Conservation (phyloP, 2,797 vertebrate genomes). For the Discoglossus pictus region DNA sequence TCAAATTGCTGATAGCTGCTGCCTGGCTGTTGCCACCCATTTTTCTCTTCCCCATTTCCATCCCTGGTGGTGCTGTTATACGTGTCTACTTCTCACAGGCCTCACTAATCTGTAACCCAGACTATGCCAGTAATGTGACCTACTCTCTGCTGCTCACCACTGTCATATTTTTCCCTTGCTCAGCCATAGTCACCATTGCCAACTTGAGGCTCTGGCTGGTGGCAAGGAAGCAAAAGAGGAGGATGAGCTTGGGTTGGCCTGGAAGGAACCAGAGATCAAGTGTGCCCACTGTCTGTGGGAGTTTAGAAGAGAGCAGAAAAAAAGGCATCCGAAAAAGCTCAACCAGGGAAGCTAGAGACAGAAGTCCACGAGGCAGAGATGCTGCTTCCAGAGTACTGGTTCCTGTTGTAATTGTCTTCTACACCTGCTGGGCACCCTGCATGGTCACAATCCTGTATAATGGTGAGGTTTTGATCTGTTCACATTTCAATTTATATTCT, state of each 20-base stretch:
- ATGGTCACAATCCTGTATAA: slow-evolving; percentile 81
- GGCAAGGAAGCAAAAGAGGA: slow-evolving; percentile 73
- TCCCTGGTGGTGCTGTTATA: slow-evolving; percentile 76
- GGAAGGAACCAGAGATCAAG: background rate
- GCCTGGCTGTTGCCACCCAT: slow-evolving; percentile 78
- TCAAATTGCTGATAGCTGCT: slow-evolving; percentile 71
- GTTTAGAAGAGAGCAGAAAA: background rate
- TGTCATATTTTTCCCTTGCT: slow-evolving; percentile 83
- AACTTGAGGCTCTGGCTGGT: slow-evolving; percentile 80
- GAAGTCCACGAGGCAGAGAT: slow-evolving; percentile 62
- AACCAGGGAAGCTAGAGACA: slow-evolving; percentile 27
- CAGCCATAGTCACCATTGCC: slow-evolving; percentile 76
- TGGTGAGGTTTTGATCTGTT: too few relatives aligned
- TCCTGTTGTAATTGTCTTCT: slow-evolving; percentile 80
- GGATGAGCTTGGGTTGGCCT: slow-evolving; percentile 54
- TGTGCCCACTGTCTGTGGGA: slow-evolving; percentile 27
- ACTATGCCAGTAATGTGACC: slow-evolving; percentile 75
- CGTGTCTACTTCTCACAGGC: slow-evolving; percentile 79
- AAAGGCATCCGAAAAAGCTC: background rate
- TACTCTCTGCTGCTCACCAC: slow-evolving; percentile 75
- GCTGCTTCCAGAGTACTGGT: slow-evolving; percentile 72
- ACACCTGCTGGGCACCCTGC: slow-evolving; percentile 82
- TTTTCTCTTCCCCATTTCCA: slow-evolving; percentile 71
- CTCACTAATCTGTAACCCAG: slow-evolving; percentile 81
- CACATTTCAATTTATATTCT: too few relatives aligned